Evolutionary conservation across 2,113 vertebrate genomes (phyloP), one percentile per base, ranked within the genome.

Genomic region (Sarotherodon lohbergeri): DNA sequence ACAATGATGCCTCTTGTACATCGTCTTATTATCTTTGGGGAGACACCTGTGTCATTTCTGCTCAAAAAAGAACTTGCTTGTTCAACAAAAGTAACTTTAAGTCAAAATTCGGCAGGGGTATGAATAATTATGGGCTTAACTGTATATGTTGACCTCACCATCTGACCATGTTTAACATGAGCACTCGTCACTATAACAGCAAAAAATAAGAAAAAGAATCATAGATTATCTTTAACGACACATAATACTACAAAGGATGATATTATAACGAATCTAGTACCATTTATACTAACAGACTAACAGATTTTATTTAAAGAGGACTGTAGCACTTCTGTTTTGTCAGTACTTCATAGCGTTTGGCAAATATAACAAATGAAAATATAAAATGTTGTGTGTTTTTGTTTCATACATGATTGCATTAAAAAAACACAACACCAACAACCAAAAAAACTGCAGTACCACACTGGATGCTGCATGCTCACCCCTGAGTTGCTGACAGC

Each of bases 401-500:
- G 46, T 50, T 50, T 48, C 29, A 78, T 48, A 78, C 27, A 34
- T 66, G 43, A n/a, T 71, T 59, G 14, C 46, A 34, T n/a, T 27
- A 17, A 46, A 27, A 73, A n/a, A 43, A 16, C 19, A 27, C 29
- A 63, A 63, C 9, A 63, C 12, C 7, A 46, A 59, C 24, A 59
- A 59, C 24, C 27, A 32, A 71, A 27, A 5, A 19, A 19, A 68
- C 13, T 52, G 36, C 55, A 82, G 48, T 4, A 17, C 14, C 2
- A 10, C n/a, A 6, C 16, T 82, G 54, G 46, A 19, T 68, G 57
- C 4, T 80, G 57, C 39, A 50, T 9, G 43, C 90, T 96, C 94
- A 99, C 99, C 99, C 97, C 96, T 96, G 82, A 99, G 97, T 94
- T 99, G 98, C 93, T 99, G 97, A 94, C 98, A 98, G 96, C 98